Conservation (phyloP, 2,888 invertebrate species). For the Galerucella calmariensis region DNA sequence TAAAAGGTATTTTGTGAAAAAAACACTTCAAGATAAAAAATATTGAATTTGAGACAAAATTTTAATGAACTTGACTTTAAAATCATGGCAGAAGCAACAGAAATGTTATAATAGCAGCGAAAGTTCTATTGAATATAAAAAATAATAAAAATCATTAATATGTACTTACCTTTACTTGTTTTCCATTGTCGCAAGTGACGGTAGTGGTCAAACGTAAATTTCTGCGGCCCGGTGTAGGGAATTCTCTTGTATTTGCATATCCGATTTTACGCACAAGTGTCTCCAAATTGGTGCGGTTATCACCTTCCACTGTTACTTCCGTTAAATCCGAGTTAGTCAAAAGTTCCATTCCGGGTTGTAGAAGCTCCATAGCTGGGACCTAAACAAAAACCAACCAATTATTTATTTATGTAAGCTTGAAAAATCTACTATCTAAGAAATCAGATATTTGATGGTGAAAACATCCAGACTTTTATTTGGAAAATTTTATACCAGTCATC, state of each 20-base stretch:
- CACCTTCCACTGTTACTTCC: conserved; percentile 91
- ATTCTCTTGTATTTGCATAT: conserved; percentile 90
- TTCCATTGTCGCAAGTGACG: conserved; percentile 80
- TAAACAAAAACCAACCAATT: conserved; percentile 50
- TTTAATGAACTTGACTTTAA: too few relatives aligned
- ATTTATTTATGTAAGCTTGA: neutral
- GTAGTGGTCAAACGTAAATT: conserved; percentile 86
- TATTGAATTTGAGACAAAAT: too few relatives aligned
- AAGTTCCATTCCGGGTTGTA: conserved; percentile 83
- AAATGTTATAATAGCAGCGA: too few relatives aligned
- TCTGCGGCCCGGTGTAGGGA: conserved; percentile 94
- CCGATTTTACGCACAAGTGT: conserved; percentile 86
- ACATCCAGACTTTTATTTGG: too few relatives aligned
- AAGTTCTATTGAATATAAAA: neutral
- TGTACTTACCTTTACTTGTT: conserved; percentile 68
- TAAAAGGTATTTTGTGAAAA: too few relatives aligned
- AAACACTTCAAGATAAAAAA: too few relatives aligned
- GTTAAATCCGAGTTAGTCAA: conserved; percentile 81
- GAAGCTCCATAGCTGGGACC: conserved; percentile 78
- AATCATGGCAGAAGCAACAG: too few relatives aligned
- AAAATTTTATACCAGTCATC: too few relatives aligned
- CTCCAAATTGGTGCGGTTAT: conserved; percentile 90
- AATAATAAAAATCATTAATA: neutral
- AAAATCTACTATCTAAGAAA: too few relatives aligned
- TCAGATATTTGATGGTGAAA: too few relatives aligned